Evolutionary conservation across 2,888 invertebrate genomes (phyloP).

Genomic region (Leptinotarsa rubiginosa): DNA sequence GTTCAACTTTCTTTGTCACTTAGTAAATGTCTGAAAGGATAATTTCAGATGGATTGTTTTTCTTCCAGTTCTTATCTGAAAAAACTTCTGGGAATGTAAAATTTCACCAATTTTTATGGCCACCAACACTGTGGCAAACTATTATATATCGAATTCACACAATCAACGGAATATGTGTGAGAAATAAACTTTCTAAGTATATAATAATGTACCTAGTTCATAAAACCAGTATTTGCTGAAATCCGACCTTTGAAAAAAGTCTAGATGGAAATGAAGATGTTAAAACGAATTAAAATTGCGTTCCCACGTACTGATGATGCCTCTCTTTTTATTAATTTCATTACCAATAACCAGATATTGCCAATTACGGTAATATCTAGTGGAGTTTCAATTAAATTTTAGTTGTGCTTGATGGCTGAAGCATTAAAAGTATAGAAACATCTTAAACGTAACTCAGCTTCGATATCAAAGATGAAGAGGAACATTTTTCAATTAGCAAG

Average conservation of each 20-base stretch:
- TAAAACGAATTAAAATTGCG: conserved; percentile 7
- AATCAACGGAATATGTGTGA: neutral
- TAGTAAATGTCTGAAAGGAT: no score
- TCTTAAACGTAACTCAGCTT: neutral
- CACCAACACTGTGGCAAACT: neutral
- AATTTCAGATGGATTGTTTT: no score
- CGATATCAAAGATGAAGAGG: neutral
- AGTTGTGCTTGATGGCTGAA: neutral
- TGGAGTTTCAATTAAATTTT: neutral
- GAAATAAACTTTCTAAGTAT: conserved; percentile 5
- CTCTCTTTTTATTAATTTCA: conserved; percentile 5
- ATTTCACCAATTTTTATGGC: no score
- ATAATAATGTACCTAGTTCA: conserved; percentile 10
- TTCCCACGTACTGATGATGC: conserved; percentile 20
- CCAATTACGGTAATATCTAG: neutral
- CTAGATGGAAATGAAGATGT: neutral
- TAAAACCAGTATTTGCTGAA: conserved; percentile 5
- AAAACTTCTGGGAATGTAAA: no score
- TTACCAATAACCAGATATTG: neutral
- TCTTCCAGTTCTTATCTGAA: no score
- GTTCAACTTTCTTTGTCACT: no score
- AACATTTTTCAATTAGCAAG: neutral
- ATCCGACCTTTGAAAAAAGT: neutral
- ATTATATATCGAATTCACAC: neutral
- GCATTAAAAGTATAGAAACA: neutral